Conservation (phyloP, 2,888 invertebrate species). For the Drosophila ezoana region DNA sequence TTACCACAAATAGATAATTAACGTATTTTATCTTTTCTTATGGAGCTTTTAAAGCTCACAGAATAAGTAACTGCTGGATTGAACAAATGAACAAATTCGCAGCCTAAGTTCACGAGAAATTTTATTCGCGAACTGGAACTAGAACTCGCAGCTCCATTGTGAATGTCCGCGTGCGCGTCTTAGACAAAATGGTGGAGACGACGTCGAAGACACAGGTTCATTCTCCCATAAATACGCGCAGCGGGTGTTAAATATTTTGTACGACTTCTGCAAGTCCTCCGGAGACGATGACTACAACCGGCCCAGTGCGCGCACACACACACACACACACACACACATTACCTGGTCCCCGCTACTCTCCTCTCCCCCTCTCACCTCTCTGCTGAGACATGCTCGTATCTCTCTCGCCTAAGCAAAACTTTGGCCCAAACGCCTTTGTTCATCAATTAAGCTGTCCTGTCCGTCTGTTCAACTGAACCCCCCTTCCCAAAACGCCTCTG, state of each 20-base stretch:
- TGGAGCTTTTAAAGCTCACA: too few relatives aligned
- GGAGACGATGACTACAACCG: slow-evolving; percentile 43
- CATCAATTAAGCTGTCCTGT: slow-evolving; percentile 79
- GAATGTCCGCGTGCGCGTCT: slow-evolving; percentile 44
- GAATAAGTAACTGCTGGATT: background rate
- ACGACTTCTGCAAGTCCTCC: slow-evolving; percentile 78
- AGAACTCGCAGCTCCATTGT: background rate
- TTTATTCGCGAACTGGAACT: background rate
- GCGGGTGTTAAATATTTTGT: slow-evolving; percentile 82
- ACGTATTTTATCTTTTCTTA: too few relatives aligned
- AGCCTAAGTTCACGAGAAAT: background rate
- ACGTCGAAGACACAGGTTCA: slow-evolving; percentile 80
- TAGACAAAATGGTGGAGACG: slow-evolving; percentile 73
- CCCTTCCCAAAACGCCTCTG: slow-evolving; percentile 9
- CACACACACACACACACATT: background rate
- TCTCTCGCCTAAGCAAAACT: slow-evolving; percentile 63
- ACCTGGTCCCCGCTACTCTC: background rate
- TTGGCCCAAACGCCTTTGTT: slow-evolving; percentile 79
- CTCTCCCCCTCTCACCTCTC: slow-evolving; percentile 16
- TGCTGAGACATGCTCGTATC: slow-evolving; percentile 48
- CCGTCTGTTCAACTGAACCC: slow-evolving; percentile 45
- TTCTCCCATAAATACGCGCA: slow-evolving; percentile 83
- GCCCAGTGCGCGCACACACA: slow-evolving; percentile 11
- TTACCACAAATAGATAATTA: too few relatives aligned
- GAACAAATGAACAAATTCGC: background rate